Base-by-base conservation (phyloP, 2,888 invertebrate genomes). In the Pemphredon lugubris region DNA sequence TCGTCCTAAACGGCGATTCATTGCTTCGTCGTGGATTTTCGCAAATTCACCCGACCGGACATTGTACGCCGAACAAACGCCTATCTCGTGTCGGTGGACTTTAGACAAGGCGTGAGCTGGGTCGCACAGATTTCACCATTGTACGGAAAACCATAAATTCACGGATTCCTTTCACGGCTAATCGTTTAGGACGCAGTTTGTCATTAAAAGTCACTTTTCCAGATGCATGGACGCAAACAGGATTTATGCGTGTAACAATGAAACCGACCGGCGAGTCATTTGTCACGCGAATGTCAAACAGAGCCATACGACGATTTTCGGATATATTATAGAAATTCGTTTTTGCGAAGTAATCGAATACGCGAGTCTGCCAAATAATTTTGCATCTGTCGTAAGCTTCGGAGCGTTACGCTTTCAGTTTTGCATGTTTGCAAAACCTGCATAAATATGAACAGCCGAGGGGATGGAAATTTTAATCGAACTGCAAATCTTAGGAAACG, bases 211-310 rank as follows among this genome's bases (percentile, higher is more conserved):
- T 39, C 71, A 60, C 48, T 73, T 61, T 61, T 53, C 48, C 68
- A 51, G 50, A 64, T 69, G 44, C 34, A 26, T 21, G 26, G 59
- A 40, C 26, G 61, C 42, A 51, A 37, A 45, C n/a, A 53, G 37
- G 55, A 61, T 50, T 30, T n/a, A 32, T 54, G 18, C 20, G 40
- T 34, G 39, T 44, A 50, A 59, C 14, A 9, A 30, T 32, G 51
- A 42, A 32, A 48, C 21, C 9, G 7, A 59, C 20, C 54, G 34
- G 23, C 42, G 34, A 50, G 26, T 51, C 65, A 48, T 79, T 73
- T 68, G 60, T 79, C 78, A 75, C 37, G 9, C 47, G 44, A 57
- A 63, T 53, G 68, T 55, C 72, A 72, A 75, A 72, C 64, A 74
- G 53, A 34, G 14, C 48, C 32, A 44, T 48, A 37, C 48, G 48